Evolutionary conservation across 2,113 vertebrate species (phyloP), one percentile per base, ranked within the genome.

Genomic region (Pelodiscus sinensis): DNA sequence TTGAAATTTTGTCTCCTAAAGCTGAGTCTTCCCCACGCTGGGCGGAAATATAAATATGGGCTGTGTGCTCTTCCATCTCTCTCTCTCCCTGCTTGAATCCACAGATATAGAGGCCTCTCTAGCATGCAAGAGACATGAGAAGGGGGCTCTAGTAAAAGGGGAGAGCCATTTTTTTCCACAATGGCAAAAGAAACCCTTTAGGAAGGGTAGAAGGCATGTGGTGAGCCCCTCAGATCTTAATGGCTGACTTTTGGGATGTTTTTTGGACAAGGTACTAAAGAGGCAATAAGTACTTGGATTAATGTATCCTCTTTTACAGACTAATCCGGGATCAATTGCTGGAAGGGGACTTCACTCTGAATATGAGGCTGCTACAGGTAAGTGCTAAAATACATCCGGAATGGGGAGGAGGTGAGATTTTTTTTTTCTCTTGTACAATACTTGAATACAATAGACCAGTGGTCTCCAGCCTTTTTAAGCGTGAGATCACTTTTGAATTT

Each of bases 341-440:
- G 96, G 98, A 98, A 75, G 99, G 99, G 92, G 99, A 99, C 96
- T 99, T 99, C 95, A 99, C 99, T 12, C 79, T 98, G 21, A 99
- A 99, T 95, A 99, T 99, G 99, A 98, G 99, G 95, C 98, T 99
- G 94, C 98, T 99, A 58, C 99, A 99, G 99, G 99, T 99, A 97
- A 96, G 86, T n/a, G 51, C 78, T 52, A 29, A 82, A 54, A 15
- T 29, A 3, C 1, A 57, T 18, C 24, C 22, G 73, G 73, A 5
- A 3, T 1, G 62, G 35, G 24, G 79, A 75, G 25, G 3, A 51
- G 2, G 25, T 38, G 62, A 50, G 31, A 44, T 38, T 38, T 24
- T 19, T 38, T 38, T 38, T 24, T 19, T 38, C 35, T 31, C 35
- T 16, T 79, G 55, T 12, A 44, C 25, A 44, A 24, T 9, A 15